These are phyloP conservation scores for Leptobrachium ailaonicum DNA, from an alignment of 2,113 vertebrate genomes.

Conservation along the genomic window DNA sequence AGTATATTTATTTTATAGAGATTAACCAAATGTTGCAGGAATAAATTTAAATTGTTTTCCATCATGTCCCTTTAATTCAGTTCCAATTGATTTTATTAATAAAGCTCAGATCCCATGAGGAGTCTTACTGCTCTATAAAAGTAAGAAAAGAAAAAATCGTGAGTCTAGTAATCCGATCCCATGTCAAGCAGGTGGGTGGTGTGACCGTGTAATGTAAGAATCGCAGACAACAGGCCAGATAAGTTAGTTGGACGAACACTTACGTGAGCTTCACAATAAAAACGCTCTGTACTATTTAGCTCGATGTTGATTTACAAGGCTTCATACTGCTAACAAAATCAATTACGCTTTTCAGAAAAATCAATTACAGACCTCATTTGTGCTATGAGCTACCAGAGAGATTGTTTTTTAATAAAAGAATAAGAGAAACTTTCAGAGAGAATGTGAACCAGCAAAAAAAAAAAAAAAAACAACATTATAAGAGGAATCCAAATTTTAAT, in stretches of 20 bases:
- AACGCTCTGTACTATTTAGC: neutral
- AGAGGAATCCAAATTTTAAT: neutral
- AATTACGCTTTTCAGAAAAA: neutral
- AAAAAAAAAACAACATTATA: neutral
- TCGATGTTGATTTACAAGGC: neutral
- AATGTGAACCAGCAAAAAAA: neutral
- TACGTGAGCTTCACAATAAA: neutral
- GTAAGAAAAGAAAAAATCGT: too few species aligned
- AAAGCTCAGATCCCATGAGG: too few species aligned
- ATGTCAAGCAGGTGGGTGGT: too few species aligned
- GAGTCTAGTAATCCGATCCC: too few species aligned
- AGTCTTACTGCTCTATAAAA: too few species aligned
- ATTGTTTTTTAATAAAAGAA: neutral
- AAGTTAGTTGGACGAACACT: neutral
- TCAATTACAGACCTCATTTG: constrained; percentile 1
- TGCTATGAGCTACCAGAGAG: neutral
- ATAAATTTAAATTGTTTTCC: too few species aligned
- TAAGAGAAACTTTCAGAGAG: neutral
- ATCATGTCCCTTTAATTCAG: too few species aligned
- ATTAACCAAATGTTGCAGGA: too few species aligned
- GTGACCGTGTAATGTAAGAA: too few species aligned
- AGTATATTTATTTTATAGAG: too few species aligned
- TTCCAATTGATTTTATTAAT: too few species aligned
- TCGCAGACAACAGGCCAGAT: too few species aligned
- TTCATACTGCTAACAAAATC: constrained; percentile 3